Conservation (phyloP, 2,113 vertebrate genomes). For the Melanostigma gelatinosum region DNA sequence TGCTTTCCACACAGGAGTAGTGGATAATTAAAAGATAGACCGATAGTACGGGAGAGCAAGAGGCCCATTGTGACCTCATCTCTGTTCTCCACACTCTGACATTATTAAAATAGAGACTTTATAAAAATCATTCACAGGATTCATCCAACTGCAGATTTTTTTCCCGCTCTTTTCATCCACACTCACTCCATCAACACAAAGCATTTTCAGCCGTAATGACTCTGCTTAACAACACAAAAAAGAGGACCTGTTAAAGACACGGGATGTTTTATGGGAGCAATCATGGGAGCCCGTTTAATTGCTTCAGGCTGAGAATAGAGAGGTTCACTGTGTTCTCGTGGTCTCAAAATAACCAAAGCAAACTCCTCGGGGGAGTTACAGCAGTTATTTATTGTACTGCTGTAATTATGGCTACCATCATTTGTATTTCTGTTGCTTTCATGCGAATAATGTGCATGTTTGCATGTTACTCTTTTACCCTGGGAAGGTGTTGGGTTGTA, state of each 20-base stretch:
- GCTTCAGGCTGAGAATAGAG: constrained; percentile 47
- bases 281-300: constrained; percentile 49
- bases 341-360: constrained; percentile 48
- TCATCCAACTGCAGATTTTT: constrained; percentile 22
- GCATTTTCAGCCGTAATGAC: constrained; percentile 38
- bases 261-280: constrained; percentile 45
- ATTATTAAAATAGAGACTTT: constrained; percentile 73
- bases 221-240: constrained; percentile 49
- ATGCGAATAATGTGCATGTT: constrained; percentile 5
- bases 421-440: constrained; percentile 37
- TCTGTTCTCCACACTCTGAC: constrained; percentile 52
- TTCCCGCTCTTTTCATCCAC: constrained; percentile 4
- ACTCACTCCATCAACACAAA: constrained; percentile 48
- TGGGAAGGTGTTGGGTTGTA: background rate
- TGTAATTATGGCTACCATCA: constrained; percentile 51
- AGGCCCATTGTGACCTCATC: constrained; percentile 60
- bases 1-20: constrained; percentile 62
- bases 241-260: constrained; percentile 41
- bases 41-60: constrained; percentile 63
- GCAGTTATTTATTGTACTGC: constrained; percentile 48
- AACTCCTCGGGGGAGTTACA: constrained; percentile 38
- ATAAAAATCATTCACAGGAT: constrained; percentile 49
- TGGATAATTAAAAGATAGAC: constrained; percentile 79
- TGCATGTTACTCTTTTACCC: constrained; percentile 3
- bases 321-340: constrained; percentile 47